Evolutionary conservation across 2,888 invertebrate species (phyloP), one percentile per base, ranked within the genome.

Genomic region (Entomobrya multifasciata): DNA sequence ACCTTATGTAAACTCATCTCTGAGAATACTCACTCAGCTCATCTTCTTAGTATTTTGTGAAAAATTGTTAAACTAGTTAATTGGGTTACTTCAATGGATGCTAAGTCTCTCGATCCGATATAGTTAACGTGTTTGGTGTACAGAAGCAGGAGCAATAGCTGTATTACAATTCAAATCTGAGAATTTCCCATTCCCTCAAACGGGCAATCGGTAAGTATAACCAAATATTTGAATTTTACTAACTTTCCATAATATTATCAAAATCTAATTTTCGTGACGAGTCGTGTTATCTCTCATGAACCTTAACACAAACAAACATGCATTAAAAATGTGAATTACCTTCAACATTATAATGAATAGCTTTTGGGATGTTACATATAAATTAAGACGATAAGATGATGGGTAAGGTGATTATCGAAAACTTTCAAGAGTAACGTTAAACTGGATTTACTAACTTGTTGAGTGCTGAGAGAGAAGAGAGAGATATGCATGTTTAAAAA

Each of bases 331-430:
- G 60, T 52, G 60, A 60, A 8, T n/a, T 27, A 10, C 60, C 30
- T 60, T 36, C 36, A 36, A 6, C 60, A 27, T 60, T 60, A 27
- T 5, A 27, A 60, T 20, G n/a, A 27, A 30, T 13, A 60, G 27
- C 30, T 11, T 0, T 25, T 3, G 41, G 17, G 1, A n/a, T 20
- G 15, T 2, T 65, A 17, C 65, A 65, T 65, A 41, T 15, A 10
- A n/a, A 41, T 65, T 65, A 25, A 57, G 22, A 57, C 25, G n/a
- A 41, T 17, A 65, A n/a, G n/a, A 30, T 36, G 30, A 60, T 30
- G 30, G n/a, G 60, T n/a, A 65, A 65, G 65, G 65, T 65, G 20
- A 65, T 65, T 36, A 41, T 41, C 41, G 41, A 65, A 65, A 65
- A 17, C 65, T 65, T 36, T 41, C 36, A 20, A 41, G 36, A 36